These are phyloP conservation scores for Amphiprion ocellaris DNA, from an alignment of 2,113 vertebrate species.

Conservation along the genomic window DNA sequence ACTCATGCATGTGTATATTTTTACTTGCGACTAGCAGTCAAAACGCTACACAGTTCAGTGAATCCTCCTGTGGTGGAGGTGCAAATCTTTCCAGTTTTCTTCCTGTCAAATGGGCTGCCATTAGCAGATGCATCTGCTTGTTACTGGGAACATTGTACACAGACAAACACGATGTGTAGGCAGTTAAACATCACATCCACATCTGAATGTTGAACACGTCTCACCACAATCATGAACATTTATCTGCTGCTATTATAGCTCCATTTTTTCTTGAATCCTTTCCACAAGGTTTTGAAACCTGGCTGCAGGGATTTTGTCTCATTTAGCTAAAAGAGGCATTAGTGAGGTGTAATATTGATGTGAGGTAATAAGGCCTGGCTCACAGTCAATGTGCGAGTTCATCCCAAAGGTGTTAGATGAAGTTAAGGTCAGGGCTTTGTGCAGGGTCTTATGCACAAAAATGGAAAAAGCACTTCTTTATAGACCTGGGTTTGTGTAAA, in stretches of 20 bases:
- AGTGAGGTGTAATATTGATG: no score
- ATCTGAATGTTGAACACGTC: background rate
- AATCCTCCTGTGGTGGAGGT: no score
- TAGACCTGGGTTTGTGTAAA: rapidly evolving
- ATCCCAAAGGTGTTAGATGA: no score
- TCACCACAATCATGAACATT: background rate
- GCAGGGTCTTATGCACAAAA: background rate
- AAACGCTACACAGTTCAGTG: no score
- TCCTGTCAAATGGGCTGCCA: no score
- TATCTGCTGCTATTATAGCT: background rate
- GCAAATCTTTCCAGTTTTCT: no score
- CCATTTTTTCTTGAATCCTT: background rate
- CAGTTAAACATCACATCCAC: background rate
- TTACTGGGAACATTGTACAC: no score
- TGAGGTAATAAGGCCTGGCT: background rate
- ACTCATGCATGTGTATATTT: no score
- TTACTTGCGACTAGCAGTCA: no score
- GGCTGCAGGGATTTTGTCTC: background rate
- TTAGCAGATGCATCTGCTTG: no score
- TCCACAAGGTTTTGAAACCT: background rate
- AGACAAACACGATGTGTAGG: background rate
- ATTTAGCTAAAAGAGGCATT: background rate
- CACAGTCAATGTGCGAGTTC: background rate
- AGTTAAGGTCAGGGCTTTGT: no score
- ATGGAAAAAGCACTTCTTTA: background rate